Evolutionary conservation across 2,113 vertebrate species (phyloP).

Genomic region (Antennarius striatus): DNA sequence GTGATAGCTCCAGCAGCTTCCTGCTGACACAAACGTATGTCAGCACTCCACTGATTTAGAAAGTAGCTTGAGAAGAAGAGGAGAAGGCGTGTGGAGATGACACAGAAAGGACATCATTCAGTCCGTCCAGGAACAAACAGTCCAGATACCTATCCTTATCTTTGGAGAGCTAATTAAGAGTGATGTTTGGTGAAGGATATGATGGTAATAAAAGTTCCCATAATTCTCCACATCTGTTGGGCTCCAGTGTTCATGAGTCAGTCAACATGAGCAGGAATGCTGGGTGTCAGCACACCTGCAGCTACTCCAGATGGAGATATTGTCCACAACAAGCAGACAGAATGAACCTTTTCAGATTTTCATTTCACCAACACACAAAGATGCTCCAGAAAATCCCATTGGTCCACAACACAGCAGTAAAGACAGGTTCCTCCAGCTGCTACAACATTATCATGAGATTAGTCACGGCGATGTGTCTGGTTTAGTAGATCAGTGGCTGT

Average conservation of each 20-base stretch:
- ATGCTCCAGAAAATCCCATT: too few species aligned
- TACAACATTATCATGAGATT: too few species aligned
- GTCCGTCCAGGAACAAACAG: conserved; percentile 53
- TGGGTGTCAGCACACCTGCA: too few species aligned
- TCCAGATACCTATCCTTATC: conserved; percentile 59
- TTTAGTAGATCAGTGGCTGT: too few species aligned
- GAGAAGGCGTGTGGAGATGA: neutral
- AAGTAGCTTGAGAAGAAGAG: neutral
- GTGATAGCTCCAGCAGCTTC: conserved; percentile 50
- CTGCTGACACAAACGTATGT: conserved; percentile 7
- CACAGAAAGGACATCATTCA: conserved; percentile 44
- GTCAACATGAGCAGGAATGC: conserved; percentile 36
- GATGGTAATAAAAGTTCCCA: conserved; percentile 66
- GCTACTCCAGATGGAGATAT: conserved; percentile 8
- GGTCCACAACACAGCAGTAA: too few species aligned
- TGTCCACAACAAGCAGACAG: too few species aligned
- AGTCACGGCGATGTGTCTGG: too few species aligned
- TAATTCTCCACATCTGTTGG: conserved; percentile 61
- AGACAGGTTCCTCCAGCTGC: too few species aligned
- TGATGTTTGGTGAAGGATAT: conserved; percentile 62
- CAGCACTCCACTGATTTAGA: conserved; percentile 2
- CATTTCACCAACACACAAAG: too few species aligned
- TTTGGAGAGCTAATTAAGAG: conserved; percentile 73
- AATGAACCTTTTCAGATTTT: too few species aligned
- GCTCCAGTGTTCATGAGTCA: conserved; percentile 29